A percentile compares a stretch with the other conserved stretches of the same genome.
phyloP scores from a whole-genome alignment of 37 sponge, comb jelly and placozoan genomes.

The Aplysina aerophoba region DNA sequence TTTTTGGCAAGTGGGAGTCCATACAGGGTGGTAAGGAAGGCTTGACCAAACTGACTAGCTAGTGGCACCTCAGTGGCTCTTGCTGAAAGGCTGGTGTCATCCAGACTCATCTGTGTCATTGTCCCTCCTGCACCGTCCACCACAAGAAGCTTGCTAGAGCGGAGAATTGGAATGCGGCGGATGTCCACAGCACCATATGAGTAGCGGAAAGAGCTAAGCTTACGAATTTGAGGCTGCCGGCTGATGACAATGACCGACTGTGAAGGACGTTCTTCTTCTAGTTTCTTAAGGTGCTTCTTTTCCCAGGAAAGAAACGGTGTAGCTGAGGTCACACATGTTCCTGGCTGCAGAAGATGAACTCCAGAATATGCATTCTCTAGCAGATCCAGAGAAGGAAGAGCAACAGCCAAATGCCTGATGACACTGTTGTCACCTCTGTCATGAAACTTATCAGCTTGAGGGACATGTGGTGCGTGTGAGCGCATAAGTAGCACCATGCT shows the following conservation, averaged over 20 bases:
- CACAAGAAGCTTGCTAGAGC: conserved; percentile 67
- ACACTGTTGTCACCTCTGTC: conserved; percentile 52
- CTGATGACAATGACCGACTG: conserved; percentile 34
- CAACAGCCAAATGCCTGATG: conserved; percentile 49
- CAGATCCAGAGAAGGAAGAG: conserved; percentile 26
- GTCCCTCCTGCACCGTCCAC: conserved; percentile 62
- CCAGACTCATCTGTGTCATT: conserved; percentile 56
- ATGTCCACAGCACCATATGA: conserved; percentile 73
- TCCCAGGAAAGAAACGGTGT: conserved; percentile 61
- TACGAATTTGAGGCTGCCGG: conserved; percentile 37
- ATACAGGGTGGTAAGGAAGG: conserved; percentile 46
- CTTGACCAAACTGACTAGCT: conserved; percentile 82
- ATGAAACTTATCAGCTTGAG: conserved; percentile 2
- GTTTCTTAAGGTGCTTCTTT: conserved; percentile 51
- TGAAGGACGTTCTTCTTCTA: conserved; percentile 58
- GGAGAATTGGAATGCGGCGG: conserved; percentile 61
- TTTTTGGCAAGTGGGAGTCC: conserved; percentile 58
- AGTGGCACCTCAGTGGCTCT: conserved; percentile 70
- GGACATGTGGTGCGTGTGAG: not conserved
- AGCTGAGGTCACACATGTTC: conserved; percentile 38
- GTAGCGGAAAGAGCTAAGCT: conserved; percentile 33
- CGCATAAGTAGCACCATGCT: conserved; percentile 59
- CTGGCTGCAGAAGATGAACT: conserved; percentile 51
- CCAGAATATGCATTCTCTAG: conserved; percentile 60
- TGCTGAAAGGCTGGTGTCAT: conserved; percentile 49